Evolutionary conservation across 2,113 vertebrate genomes (phyloP), one percentile per base, ranked within the genome.

Genomic region (Lutjanus erythropterus): DNA sequence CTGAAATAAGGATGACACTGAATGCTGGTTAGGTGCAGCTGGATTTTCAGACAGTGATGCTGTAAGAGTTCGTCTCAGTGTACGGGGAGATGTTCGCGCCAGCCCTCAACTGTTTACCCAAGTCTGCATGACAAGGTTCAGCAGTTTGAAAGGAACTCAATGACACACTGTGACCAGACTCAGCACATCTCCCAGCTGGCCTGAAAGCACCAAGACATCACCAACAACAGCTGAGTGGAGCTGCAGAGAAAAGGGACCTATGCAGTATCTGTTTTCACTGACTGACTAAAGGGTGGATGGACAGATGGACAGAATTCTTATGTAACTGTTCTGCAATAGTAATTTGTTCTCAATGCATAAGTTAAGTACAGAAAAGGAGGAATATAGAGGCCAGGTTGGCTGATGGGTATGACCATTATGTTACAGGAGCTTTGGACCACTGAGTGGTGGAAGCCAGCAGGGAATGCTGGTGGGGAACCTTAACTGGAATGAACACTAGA

Each of bases 71-170:
- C 23, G 2, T 53, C 53, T 42, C 16, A 1, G 14, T 2, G 21
- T 1, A 7, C 47, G 5, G 25, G 39, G 11, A 33, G 18, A 27
- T 39, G 35, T 53, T 72, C 27, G 49, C 23, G 25, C 18, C 33
- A 14, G 42, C n/a, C n/a, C 65, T 42, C 46, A n/a, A 49, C 65
- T 56, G 9, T 25, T 75, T 49, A 49, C 71, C 64, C 52, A 35
- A 27, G 35, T 56, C 58, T 75, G 53, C 47, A 59, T 68, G 60
- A 76, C 27, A 12, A 55, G 77, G 52, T 80, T 80, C 71, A 61
- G 46, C 55, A 25, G 46, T 55, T 46, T 77, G 68, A 68, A 77
- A 68, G 29, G 62, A 58, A 37, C 59, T 41, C 2, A 10, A 37
- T 37, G 56, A 64, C 78, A 69, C 69, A 39, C 29, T n/a, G 23